A percentile compares a stretch with the other conserved stretches of the same genome.
Evolutionary conservation across 2,888 invertebrate species (phyloP).

Genomic region (Calameuta pallipes): DNA sequence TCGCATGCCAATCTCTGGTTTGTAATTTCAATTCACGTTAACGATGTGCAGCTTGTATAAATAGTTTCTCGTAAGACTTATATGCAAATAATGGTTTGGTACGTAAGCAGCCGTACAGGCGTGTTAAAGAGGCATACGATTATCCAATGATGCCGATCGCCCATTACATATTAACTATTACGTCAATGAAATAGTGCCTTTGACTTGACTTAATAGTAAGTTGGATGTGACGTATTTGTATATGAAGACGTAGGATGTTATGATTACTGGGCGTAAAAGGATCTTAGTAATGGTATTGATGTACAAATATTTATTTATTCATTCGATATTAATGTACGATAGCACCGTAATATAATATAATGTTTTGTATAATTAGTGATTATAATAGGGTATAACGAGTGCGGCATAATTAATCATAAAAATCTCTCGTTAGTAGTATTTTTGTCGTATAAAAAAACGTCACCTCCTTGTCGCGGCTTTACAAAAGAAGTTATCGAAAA

Average conservation of each 20-base stretch:
- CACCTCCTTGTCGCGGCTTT: neutral
- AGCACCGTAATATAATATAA: slow-evolving; percentile 7
- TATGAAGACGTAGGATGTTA: no score
- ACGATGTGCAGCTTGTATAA: neutral
- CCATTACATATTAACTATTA: neutral
- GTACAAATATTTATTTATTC: slow-evolving; percentile 23
- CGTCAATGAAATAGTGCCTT: neutral
- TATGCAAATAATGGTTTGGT: neutral
- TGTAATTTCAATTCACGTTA: neutral
- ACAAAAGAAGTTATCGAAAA: neutral
- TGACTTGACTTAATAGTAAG: neutral
- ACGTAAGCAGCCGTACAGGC: neutral
- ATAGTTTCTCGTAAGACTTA: neutral
- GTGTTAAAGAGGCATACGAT: neutral
- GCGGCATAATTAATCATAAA: neutral
- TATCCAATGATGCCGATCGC: neutral
- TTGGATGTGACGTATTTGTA: neutral
- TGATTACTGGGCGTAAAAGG: neutral
- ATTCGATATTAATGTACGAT: slow-evolving; percentile 10
- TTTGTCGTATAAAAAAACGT: neutral
- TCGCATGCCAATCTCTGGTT: neutral
- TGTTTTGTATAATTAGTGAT: neutral
- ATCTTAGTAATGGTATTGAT: neutral
- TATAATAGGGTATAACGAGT: slow-evolving; percentile 1
- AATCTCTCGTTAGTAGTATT: neutral